phyloP scores from a whole-genome alignment of 2,113 vertebrate species.

The Chaetorhynchus papuensis region DNA sequence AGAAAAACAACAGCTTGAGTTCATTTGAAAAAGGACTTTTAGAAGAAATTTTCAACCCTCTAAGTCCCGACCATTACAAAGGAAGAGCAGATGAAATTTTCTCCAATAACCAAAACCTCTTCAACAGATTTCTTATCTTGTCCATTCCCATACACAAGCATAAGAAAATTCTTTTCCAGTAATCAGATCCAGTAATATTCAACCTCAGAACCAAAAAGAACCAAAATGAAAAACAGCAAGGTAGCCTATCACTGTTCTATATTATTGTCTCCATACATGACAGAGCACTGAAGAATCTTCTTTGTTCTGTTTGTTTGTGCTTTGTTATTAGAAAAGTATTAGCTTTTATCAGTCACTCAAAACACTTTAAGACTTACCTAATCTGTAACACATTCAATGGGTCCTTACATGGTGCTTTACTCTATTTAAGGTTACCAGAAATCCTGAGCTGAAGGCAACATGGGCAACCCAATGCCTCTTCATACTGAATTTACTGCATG shows the following conservation, averaged over 20 bases:
- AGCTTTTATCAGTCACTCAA: not conserved
- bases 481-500: not conserved
- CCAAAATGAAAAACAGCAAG: not conserved
- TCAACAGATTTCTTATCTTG: not conserved
- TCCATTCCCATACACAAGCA: not conserved
- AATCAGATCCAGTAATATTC: not conserved
- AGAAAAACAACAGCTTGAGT: not conserved
- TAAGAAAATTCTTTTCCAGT: not conserved
- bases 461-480: not conserved
- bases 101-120: not conserved
- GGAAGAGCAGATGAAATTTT: not conserved
- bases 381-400: not conserved
- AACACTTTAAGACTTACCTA: not conserved
- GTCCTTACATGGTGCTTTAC: not conserved
- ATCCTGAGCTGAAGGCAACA: not conserved
- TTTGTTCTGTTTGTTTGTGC: not conserved
- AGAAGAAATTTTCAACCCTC: not conserved
- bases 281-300: not conserved
- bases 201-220: not conserved
- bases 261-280: not conserved
- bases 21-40: not conserved
- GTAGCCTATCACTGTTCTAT: not conserved
- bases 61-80: not conserved
- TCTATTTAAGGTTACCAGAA: not conserved
- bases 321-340: not conserved